A percentile compares a stretch with the other conserved stretches of the same genome.
phyloP scores from a whole-genome alignment of 2,113 vertebrate genomes.

The Cephalopholis sonnerati region DNA sequence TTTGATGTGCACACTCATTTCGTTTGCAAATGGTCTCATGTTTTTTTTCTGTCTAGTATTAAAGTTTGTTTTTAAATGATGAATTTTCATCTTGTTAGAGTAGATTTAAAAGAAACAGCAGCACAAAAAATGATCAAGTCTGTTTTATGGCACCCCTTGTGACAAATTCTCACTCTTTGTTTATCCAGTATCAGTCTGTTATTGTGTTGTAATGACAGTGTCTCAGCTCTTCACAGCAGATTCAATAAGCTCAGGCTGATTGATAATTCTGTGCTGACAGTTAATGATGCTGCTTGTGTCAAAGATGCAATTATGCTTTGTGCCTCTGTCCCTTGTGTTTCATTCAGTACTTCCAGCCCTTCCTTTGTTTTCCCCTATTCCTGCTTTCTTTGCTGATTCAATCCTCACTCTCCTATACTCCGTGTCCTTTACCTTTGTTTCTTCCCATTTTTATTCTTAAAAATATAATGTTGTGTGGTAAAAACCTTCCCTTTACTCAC shows the following conservation, averaged over 20 bases:
- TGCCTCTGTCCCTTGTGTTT: conserved; percentile 61
- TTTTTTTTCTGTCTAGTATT: background rate
- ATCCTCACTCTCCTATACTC: conserved; percentile 28
- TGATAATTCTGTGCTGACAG: conserved; percentile 50
- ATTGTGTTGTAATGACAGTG: conserved; percentile 35
- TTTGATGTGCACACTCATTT: conserved; percentile 9
- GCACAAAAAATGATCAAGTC: background rate
- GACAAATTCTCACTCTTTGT: background rate
- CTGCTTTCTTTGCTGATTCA: conserved; percentile 20
- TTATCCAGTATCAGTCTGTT: conserved; percentile 13
- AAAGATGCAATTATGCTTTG: conserved; percentile 39
- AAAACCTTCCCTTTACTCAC: conserved; percentile 63
- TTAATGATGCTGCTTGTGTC: conserved; percentile 51
- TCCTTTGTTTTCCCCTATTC: conserved; percentile 25
- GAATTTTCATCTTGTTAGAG: background rate
- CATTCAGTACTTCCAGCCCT: background rate
- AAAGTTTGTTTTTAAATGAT: background rate
- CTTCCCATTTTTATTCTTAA: conserved; percentile 23
- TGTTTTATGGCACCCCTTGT: background rate
- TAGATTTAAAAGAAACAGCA: background rate
- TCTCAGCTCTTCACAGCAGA: conserved; percentile 42
- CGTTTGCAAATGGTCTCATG: conserved; percentile 1
- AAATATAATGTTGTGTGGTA: conserved; percentile 43
- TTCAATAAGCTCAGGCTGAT: conserved; percentile 47
- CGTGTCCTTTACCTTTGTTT: background rate